Evolutionary conservation across 2,888 invertebrate genomes (phyloP).

Genomic region (Lepetodrilus schrolli): DNA sequence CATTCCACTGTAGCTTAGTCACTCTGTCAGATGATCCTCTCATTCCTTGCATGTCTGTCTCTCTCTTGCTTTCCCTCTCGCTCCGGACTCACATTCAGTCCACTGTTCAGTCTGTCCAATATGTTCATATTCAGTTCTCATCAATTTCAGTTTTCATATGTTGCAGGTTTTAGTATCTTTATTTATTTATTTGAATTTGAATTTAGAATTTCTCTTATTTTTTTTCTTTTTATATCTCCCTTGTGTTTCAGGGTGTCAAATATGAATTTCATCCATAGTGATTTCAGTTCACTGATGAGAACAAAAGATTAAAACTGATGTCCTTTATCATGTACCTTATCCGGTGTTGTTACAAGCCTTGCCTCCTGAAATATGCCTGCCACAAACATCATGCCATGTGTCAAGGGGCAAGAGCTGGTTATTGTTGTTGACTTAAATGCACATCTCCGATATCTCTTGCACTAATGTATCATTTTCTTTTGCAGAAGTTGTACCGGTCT

Average conservation of each 20-base stretch:
- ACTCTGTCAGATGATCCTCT: conserved; percentile 32
- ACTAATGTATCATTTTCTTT: conserved; percentile 22
- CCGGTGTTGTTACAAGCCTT: no score
- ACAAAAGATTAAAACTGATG: no score
- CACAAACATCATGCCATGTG: not conserved
- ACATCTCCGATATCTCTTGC: not conserved
- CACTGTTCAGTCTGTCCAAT: not conserved
- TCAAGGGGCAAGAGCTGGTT: not conserved
- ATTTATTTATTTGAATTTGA: not conserved
- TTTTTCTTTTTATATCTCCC: no score
- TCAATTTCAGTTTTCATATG: not conserved
- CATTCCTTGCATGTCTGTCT: conserved; percentile 23
- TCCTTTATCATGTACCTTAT: no score
- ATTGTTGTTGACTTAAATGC: not conserved
- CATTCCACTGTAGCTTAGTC: not conserved
- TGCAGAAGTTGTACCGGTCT: conserved; percentile 12
- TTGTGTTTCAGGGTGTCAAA: no score
- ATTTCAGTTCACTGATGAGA: no score
- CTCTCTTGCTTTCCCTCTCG: conserved; percentile 26
- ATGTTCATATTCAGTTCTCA: conserved; percentile 2
- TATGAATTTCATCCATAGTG: no score
- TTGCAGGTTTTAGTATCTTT: conserved; percentile 7
- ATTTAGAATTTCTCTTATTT: no score
- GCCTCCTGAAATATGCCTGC: not conserved
- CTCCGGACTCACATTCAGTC: not conserved